Evolutionary conservation across 2,888 invertebrate genomes (phyloP).

Genomic region (Hydrotaea cyrtoneurina): DNA sequence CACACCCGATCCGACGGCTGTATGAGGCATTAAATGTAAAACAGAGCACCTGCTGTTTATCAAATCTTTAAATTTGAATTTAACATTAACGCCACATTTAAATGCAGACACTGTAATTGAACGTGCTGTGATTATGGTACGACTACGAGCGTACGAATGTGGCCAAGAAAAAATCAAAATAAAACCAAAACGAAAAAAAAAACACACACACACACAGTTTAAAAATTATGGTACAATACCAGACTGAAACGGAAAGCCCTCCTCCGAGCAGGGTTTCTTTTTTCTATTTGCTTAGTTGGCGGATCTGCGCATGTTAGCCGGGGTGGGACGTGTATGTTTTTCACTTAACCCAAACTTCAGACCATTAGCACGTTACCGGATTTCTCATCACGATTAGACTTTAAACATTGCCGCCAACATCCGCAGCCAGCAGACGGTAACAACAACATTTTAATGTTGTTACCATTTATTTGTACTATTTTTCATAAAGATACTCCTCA

Average conservation of each 20-base stretch:
- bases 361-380: slow-evolving; percentile 67
- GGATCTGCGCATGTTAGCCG: neutral
- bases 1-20: neutral
- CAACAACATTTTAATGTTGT: slow-evolving; percentile 49
- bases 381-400: slow-evolving; percentile 67
- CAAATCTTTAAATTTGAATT: slow-evolving; percentile 53
- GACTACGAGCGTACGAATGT: slow-evolving; percentile 16
- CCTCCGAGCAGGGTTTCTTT: slow-evolving; percentile 74
- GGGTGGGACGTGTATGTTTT: neutral
- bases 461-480: slow-evolving; percentile 64
- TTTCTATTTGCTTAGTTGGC: neutral
- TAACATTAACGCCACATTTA: slow-evolving; percentile 72
- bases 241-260: slow-evolving; percentile 41
- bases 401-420: slow-evolving; percentile 65
- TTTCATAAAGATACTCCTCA: slow-evolving; percentile 54
- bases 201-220: no score
- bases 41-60: slow-evolving; percentile 67
- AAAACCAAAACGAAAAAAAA: slow-evolving; percentile 18
- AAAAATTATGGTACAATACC: slow-evolving; percentile 9
- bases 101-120: slow-evolving; percentile 79
- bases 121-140: slow-evolving; percentile 69
- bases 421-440: slow-evolving; percentile 51
- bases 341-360: slow-evolving; percentile 56
- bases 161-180: slow-evolving; percentile 27
- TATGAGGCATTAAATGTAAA: slow-evolving; percentile 40